Conservation (phyloP, 2,113 vertebrate species). For the Phylloscopus trochiloides region DNA sequence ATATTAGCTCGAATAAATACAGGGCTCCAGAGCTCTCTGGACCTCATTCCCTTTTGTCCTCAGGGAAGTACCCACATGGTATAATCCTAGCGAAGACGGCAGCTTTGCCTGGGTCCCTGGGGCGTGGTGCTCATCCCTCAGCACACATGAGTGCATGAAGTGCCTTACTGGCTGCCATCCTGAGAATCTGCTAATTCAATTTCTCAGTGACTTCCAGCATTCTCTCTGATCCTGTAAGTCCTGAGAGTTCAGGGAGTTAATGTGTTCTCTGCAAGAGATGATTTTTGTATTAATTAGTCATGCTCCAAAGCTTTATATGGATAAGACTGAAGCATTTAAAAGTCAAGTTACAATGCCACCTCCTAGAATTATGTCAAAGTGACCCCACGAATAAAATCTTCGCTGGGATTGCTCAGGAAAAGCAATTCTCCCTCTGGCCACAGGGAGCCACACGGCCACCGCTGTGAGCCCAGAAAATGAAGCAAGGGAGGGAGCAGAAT, state of each 20-base stretch:
- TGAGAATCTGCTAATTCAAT: constrained; percentile 22
- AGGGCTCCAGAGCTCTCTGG: neutral
- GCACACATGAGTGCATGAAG: neutral
- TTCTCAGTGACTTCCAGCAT: neutral
- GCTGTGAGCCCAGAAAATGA: neutral
- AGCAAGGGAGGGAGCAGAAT: neutral
- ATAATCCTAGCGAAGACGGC: neutral
- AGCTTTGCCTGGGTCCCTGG: neutral
- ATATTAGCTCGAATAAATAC: neutral
- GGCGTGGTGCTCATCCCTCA: neutral
- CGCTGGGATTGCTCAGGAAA: neutral
- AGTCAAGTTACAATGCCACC: neutral
- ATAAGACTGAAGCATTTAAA: neutral
- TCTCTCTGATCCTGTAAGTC: neutral
- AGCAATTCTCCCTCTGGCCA: neutral
- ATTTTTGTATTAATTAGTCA: constrained; percentile 24
- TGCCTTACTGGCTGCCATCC: neutral
- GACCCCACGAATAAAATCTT: neutral
- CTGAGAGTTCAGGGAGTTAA: neutral
- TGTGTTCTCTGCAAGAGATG: neutral
- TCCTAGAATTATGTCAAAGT: neutral
- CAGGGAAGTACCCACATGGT: neutral
- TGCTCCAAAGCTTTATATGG: neutral
- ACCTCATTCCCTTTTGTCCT: neutral
- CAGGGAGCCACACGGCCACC: neutral